These are phyloP conservation scores for Eristalis tenax DNA, from an alignment of 2,888 invertebrate species.

Conservation along the genomic window DNA sequence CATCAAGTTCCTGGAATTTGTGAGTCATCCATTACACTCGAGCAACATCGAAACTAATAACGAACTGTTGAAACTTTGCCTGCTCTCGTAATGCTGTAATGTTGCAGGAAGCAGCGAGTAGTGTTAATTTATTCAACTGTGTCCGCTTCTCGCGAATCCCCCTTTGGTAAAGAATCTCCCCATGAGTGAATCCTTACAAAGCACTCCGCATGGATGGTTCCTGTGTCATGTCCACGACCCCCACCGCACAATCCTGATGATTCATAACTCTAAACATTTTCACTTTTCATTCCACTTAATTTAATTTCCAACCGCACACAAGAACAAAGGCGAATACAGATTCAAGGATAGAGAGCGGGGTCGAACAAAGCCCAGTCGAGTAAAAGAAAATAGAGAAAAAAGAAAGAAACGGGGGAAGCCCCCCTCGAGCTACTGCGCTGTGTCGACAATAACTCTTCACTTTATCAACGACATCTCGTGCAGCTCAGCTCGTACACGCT, in stretches of 20 bases:
- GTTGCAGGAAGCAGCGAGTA: background rate
- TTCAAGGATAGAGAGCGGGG: conserved; percentile 1
- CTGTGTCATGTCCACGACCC: background rate
- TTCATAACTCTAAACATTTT: conserved; percentile 60
- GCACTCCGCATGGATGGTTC: background rate
- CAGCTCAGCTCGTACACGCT: background rate
- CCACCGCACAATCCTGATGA: conserved; percentile 8
- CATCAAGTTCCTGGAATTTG: background rate
- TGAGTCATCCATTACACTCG: background rate
- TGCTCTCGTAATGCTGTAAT: background rate
- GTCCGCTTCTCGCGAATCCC: background rate
- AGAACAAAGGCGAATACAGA: conserved; percentile 32
- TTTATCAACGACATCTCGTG: conserved; percentile 51
- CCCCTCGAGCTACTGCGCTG: conserved; percentile 38
- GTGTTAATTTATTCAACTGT: background rate
- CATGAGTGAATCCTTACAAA: background rate
- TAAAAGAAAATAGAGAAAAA: background rate
- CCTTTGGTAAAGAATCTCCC: background rate
- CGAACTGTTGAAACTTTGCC: background rate
- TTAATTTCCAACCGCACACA: conserved; percentile 58
- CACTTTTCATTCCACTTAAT: conserved; percentile 68
- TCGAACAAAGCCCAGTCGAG: conserved; percentile 3
- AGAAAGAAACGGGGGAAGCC: background rate
- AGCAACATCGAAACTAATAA: background rate
- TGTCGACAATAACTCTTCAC: conserved; percentile 59